Evolutionary conservation across 2,888 invertebrate species (phyloP), one percentile per base, ranked within the genome.

Genomic region (Drosophila pseudotalamancana): DNA sequence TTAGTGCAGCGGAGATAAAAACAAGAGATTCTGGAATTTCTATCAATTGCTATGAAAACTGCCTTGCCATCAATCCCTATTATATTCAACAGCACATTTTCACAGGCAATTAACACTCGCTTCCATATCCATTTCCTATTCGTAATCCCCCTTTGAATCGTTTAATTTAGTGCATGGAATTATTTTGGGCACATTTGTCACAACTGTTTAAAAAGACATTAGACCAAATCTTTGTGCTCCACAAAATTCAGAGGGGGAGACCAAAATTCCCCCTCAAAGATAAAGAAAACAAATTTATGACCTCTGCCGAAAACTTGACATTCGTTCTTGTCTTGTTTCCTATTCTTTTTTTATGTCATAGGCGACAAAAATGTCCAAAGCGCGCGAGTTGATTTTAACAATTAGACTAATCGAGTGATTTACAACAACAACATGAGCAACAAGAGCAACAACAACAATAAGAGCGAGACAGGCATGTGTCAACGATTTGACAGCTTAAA

Each of bases 361-460:
- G 72, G 73, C 77, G 65, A 70, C 62, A 67, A 63, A 73, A 57
- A 40, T 51, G 55, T 46, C 42, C 48, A 42, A 55, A 50, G 34
- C 43, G 45, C 46, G 46, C 55, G 45, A 78, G 77, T 77, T 72
- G 81, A 84, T 71, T 78, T 71, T 48, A 84, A 83, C 87, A 84
- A 84, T 84, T 86, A 86, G 81, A 86, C 83, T 84, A 83, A 84
- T 86, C 84, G 87, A 81, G 67, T 83, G 86, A 83, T 83, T 83
- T 83, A 76, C 83, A 80, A 59, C 65, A 79, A 75, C 29, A 46
- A 31, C 23, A 60, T 34, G 32, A 62, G n/a, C 54, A 46, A 49
- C 54, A 77, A 4, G 9, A 31, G 73, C 23, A 40, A 43, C 35
- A 49, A 76, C 23, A 40, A 43, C 35, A 62, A 51, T 16, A 48